phyloP scores from a whole-genome alignment of 2,888 invertebrate species.

The Leptinotarsa rubiginosa region DNA sequence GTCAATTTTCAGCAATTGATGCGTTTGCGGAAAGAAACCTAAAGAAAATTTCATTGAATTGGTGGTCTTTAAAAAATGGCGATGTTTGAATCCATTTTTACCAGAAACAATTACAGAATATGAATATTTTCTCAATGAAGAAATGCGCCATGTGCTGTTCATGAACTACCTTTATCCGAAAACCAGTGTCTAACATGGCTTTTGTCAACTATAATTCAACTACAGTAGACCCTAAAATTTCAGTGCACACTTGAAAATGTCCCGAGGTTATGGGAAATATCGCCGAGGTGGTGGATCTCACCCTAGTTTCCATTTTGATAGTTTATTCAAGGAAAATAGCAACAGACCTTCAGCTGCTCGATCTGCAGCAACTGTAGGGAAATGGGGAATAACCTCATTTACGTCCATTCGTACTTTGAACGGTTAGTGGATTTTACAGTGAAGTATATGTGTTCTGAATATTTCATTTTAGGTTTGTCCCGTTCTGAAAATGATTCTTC shows the following conservation, averaged over 20 bases:
- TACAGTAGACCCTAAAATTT: conserved; percentile 22
- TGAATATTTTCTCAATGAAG: conserved; percentile 15
- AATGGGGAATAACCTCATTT: conserved; percentile 95
- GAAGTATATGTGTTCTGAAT: neutral
- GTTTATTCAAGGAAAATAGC: conserved; percentile 79
- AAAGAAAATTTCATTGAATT: conserved; percentile 1
- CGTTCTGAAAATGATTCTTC: conserved; percentile 47
- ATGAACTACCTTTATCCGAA: neutral
- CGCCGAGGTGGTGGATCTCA: conserved; percentile 64
- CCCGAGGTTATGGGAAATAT: conserved; percentile 67
- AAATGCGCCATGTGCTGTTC: conserved; percentile 1
- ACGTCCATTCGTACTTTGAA: conserved; percentile 87
- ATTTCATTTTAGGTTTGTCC: conserved; percentile 41
- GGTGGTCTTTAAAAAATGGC: conserved; percentile 43
- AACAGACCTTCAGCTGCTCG: conserved; percentile 90
- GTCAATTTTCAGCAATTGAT: neutral
- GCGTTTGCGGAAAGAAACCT: neutral
- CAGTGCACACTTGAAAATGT: conserved; percentile 57
- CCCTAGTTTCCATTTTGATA: conserved; percentile 75
- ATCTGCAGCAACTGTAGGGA: conserved; percentile 90
- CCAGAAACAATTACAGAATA: conserved; percentile 22
- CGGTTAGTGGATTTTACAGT: conserved; percentile 67
- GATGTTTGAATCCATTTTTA: conserved; percentile 40
- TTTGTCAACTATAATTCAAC: conserved; percentile 20
- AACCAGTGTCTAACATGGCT: conserved; percentile 32